A percentile compares a stretch with the other conserved stretches of the same genome.
Evolutionary conservation across 2,113 vertebrate genomes (phyloP).

Genomic region (Gallinago media): DNA sequence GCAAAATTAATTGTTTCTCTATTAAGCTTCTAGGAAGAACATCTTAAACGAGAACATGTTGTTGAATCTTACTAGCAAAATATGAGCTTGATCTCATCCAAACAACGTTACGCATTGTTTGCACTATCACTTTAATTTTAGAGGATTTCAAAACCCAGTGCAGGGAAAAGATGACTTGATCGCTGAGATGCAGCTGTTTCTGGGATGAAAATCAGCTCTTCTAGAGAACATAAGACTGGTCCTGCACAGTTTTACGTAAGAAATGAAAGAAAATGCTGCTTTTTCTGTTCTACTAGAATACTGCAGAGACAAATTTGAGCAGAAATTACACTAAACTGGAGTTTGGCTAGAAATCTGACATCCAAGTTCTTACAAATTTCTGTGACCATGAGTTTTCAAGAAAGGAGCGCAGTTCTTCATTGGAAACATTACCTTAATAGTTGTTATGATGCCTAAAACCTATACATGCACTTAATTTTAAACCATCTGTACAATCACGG

Average conservation of each 20-base stretch:
- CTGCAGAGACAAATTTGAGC: neutral
- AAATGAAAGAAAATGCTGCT: neutral
- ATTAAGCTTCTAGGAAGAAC: neutral
- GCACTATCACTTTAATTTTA: neutral
- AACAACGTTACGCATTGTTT: neutral
- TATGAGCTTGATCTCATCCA: neutral
- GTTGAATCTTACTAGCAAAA: neutral
- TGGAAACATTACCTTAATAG: neutral
- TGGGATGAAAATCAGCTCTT: neutral
- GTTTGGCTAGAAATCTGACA: neutral
- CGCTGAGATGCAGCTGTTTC: neutral
- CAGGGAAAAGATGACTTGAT: neutral
- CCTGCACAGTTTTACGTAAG: neutral
- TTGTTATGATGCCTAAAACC: neutral
- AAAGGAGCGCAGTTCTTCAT: neutral
- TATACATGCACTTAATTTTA: neutral
- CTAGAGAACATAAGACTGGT: neutral
- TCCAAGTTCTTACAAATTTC: neutral
- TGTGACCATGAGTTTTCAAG: neutral
- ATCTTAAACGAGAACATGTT: neutral
- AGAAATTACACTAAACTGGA: neutral
- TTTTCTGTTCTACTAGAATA: neutral
- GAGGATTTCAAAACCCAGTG: neutral
- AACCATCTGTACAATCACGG: neutral
- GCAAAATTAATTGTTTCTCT: neutral